These are phyloP conservation scores for Chaetodon trifasciatus DNA, from an alignment of 2,797 vertebrate species.

Conservation along the genomic window DNA sequence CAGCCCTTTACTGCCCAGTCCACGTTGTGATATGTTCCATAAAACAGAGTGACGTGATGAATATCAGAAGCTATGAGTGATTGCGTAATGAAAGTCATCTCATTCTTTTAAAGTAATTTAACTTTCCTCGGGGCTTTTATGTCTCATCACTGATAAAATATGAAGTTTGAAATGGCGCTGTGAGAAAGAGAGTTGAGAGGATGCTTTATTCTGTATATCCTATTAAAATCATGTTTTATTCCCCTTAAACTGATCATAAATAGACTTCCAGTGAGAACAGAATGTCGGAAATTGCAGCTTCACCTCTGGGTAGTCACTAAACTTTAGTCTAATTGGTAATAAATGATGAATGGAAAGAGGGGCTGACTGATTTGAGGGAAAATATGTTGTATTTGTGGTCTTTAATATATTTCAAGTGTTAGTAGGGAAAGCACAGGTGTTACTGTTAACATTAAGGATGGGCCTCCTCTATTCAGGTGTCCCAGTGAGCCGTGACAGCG, in stretches of 20 bases:
- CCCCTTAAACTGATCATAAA: constrained; percentile 39
- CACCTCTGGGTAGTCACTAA: constrained; percentile 1
- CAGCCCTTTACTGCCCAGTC: constrained; percentile 33
- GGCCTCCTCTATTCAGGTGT: no score
- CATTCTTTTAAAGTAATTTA: constrained; percentile 26
- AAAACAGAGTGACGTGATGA: background rate
- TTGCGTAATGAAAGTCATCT: constrained; percentile 40
- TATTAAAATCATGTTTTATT: constrained; percentile 44
- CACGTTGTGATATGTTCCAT: constrained; percentile 3
- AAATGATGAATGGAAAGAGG: constrained; percentile 10
- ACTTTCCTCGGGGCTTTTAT: constrained; percentile 7
- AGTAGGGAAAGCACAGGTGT: background rate
- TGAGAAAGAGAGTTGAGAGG: background rate
- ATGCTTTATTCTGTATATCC: constrained; percentile 14
- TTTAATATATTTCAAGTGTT: background rate
- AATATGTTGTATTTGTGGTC: background rate
- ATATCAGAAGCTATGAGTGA: constrained; percentile 22
- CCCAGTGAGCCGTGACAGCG: no score
- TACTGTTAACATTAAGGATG: no score
- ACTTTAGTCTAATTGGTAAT: constrained; percentile 20
- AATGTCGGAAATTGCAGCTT: background rate
- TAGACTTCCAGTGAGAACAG: background rate
- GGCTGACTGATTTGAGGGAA: constrained; percentile 1
- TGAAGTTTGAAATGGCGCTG: background rate
- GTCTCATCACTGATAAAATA: constrained; percentile 43